phyloP scores from a whole-genome alignment of 2,888 invertebrate species.

The Stictocephala bisonia region DNA sequence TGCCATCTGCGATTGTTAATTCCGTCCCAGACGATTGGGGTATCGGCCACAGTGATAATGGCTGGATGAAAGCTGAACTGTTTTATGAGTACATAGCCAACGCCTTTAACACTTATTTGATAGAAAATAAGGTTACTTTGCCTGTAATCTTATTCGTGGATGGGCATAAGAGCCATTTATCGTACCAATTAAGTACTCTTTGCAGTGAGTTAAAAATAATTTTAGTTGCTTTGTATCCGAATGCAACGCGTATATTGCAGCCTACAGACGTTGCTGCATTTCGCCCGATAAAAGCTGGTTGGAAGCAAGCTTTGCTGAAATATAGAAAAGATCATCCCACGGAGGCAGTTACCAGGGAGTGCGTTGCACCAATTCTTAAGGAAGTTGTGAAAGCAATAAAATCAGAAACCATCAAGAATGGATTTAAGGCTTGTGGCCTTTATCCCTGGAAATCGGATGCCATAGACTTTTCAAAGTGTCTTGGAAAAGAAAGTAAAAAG shows the following conservation, averaged over 20 bases:
- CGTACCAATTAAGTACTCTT: conserved; percentile 3
- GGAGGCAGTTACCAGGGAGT: neutral
- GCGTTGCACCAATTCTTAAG: too few species aligned
- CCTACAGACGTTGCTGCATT: conserved; percentile 58
- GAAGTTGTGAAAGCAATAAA: too few species aligned
- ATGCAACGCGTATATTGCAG: conserved; percentile 48
- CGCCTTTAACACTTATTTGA: conserved; percentile 14
- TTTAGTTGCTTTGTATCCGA: conserved; percentile 19
- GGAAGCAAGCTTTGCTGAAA: neutral
- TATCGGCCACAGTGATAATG: conserved; percentile 22
- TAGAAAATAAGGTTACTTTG: neutral
- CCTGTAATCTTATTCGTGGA: conserved; percentile 43
- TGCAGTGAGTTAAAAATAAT: conserved; percentile 5
- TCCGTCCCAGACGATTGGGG: too few species aligned
- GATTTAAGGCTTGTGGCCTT: conserved; percentile 15
- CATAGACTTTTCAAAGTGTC: conserved; percentile 1
- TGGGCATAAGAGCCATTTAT: conserved; percentile 37
- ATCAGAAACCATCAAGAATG: neutral
- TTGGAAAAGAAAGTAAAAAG: neutral
- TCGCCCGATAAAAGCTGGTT: conserved; percentile 36
- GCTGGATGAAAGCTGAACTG: conserved; percentile 34
- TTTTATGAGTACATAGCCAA: conserved; percentile 42
- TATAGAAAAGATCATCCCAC: conserved; percentile 26
- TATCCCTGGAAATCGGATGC: neutral
- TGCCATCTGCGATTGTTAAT: neutral